A percentile compares a stretch with the other conserved stretches of the same genome.
Conservation (phyloP, 2,888 invertebrate genomes). For the Drosophila merina region DNA sequence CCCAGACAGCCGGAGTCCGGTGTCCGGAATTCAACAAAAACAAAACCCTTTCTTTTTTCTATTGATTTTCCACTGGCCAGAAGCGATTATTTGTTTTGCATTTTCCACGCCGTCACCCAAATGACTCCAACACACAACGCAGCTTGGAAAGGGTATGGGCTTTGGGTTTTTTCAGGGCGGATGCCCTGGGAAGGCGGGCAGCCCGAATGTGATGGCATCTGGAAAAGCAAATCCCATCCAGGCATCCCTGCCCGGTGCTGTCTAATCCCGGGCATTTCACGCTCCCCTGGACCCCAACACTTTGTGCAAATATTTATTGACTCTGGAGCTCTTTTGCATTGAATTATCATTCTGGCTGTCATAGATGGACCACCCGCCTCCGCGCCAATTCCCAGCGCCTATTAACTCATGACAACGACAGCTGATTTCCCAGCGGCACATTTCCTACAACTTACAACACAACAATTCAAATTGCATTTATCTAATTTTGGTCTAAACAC, state of each 20-base stretch:
- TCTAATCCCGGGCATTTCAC: constrained; percentile 32
- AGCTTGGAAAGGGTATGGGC: neutral
- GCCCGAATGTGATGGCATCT: constrained; percentile 26
- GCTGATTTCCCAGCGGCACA: constrained; percentile 65
- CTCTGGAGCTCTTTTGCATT: constrained; percentile 34
- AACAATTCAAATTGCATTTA: constrained; percentile 69
- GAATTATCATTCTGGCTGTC: constrained; percentile 47
- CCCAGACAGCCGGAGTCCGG: constrained; percentile 24
- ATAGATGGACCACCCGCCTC: neutral
- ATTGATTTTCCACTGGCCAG: constrained; percentile 46
- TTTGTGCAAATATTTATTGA: constrained; percentile 54
- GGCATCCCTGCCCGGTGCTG: constrained; percentile 1
- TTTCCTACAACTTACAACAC: constrained; percentile 66
- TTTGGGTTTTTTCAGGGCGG: neutral
- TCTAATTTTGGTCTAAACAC: constrained; percentile 67
- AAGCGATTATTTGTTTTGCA: constrained; percentile 53
- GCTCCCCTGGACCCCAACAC: constrained; percentile 41
- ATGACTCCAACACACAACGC: constrained; percentile 39
- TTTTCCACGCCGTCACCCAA: constrained; percentile 53
- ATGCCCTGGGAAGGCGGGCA: neutral
- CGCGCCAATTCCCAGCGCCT: constrained; percentile 61
- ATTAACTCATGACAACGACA: constrained; percentile 72
- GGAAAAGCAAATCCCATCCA: constrained; percentile 8
- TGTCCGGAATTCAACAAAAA: constrained; percentile 16
- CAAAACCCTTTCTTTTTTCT: constrained; percentile 43